Conservation (phyloP, 92 coral and sea anemone species). For the Zoanthus sociatus region DNA sequence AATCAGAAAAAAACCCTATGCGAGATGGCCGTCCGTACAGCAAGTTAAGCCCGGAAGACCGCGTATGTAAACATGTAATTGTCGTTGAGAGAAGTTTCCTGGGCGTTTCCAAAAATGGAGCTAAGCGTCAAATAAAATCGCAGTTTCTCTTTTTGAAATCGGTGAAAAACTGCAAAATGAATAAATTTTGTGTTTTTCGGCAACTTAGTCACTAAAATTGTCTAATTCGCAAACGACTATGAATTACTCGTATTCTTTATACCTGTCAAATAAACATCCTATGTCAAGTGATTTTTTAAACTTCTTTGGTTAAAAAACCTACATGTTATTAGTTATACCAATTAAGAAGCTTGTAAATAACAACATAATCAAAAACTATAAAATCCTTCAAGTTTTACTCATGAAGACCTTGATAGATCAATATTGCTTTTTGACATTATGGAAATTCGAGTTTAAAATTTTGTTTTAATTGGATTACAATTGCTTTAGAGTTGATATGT, state of each 20-base stretch:
- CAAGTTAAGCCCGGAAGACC: conserved; percentile 72
- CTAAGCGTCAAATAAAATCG: not conserved
- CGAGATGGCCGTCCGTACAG: conserved; percentile 67
- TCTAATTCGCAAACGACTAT: not conserved
- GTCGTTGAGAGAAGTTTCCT: conserved; percentile 44
- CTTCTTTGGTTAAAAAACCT: not conserved
- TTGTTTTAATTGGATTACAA: conserved; percentile 37
- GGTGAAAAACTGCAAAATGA: not conserved
- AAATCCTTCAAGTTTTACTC: not conserved
- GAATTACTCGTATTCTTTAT: not conserved
- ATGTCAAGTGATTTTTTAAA: conserved; percentile 18
- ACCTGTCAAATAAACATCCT: conserved; percentile 13
- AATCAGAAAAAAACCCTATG: conserved; percentile 68
- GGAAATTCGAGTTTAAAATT: not conserved
- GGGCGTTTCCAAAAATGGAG: conserved; percentile 50
- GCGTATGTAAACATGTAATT: conserved; percentile 66
- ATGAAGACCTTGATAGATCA: not conserved
- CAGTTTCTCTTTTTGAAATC: not conserved
- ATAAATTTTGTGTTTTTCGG: not conserved
- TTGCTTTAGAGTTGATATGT: conserved; percentile 10
- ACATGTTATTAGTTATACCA: not conserved
- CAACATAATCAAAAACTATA: not conserved
- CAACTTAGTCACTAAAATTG: not conserved
- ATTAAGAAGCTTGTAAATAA: not conserved
- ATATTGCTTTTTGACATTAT: not conserved